Evolutionary conservation across 2,888 invertebrate genomes (phyloP), one percentile per base, ranked within the genome.

Genomic region (Leucozona laternaria): DNA sequence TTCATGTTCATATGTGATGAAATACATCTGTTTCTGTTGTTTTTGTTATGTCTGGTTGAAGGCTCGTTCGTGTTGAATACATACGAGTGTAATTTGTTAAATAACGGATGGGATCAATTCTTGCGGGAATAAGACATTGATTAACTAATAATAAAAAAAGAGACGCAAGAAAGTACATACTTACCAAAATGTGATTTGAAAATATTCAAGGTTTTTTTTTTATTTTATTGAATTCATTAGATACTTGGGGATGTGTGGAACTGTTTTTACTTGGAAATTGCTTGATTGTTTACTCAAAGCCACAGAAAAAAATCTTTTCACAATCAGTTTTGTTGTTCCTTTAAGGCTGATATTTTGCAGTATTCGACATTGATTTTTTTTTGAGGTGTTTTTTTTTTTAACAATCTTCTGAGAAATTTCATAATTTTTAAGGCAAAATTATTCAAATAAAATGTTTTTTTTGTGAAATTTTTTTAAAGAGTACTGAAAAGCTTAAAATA

Each of bases 1-100:
- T 31, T 31, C 7, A 40, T 71, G 22, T 34, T 77, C 20, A 8
- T n/a, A n/a, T 31, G 48, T 81, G 57, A 62, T 75, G 70, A 76
- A 76, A 81, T 62, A 64, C 71, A 81, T 76, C 71, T 77, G 64
- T 77, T 34, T 37, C n/a, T 58, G 2, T 31, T 4, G 34, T 70
- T 55, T 13, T 8, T 17, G 6, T 15, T 25, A n/a, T 10, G 50
- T 25, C 11, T 50, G 40, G 20, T 43, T 43, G 2, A n/a, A n/a
- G 15, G 7, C n/a, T n/a, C 45, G 2, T 43, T n/a, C 45, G 2
- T 45, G 17, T 45, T 45, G 45, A 43, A n/a, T 43, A n/a, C n/a
- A 43, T 43, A 22, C 2, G 37, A 48, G 15, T 53, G 37, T 55
- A 57, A 64, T 72, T 79, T 60, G 68, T 48, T 68, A 53, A 22